Conservation (phyloP, 2,888 invertebrate species). For the Orthosia incerta region DNA sequence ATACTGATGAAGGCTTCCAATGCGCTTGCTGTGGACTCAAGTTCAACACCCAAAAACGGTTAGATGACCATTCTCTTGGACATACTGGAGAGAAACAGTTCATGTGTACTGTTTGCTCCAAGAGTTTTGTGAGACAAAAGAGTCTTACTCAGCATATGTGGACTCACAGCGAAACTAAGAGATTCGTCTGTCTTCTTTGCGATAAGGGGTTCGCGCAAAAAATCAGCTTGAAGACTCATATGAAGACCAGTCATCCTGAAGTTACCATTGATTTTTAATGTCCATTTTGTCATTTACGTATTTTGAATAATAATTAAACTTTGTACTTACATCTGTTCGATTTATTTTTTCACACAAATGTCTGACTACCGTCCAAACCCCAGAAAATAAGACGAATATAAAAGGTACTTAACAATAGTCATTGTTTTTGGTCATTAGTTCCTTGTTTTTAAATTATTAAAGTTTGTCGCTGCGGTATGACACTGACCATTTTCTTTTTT, state of each 20-base stretch:
- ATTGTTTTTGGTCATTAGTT: conserved; percentile 55
- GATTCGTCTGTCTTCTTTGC: conserved; percentile 81
- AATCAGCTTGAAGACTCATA: conserved; percentile 81
- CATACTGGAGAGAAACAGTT: conserved; percentile 88
- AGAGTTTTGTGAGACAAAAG: conserved; percentile 87
- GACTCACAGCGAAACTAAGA: conserved; percentile 82
- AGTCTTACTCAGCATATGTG: conserved; percentile 85
- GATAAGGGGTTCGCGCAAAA: conserved; percentile 84
- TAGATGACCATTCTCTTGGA: conserved; percentile 84
- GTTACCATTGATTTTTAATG: conserved; percentile 57
- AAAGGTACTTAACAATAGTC: conserved; percentile 31
- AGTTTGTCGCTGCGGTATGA: conserved; percentile 70
- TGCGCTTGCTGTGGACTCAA: conserved; percentile 82
- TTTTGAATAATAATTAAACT: conserved; percentile 28
- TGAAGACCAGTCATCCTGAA: conserved; percentile 79
- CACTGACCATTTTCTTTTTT: conserved; percentile 88
- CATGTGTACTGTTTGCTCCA: conserved; percentile 86
- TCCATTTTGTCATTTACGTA: conserved; percentile 2
- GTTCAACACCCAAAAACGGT: conserved; percentile 73
- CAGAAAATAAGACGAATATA: background rate
- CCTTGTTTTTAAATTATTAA: conserved; percentile 37
- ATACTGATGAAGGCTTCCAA: conserved; percentile 78
- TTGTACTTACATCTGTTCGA: background rate
- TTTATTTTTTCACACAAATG: background rate
- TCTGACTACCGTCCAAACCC: background rate